phyloP scores from a whole-genome alignment of 2,888 invertebrate species.

The Oligia fasciuncula region DNA sequence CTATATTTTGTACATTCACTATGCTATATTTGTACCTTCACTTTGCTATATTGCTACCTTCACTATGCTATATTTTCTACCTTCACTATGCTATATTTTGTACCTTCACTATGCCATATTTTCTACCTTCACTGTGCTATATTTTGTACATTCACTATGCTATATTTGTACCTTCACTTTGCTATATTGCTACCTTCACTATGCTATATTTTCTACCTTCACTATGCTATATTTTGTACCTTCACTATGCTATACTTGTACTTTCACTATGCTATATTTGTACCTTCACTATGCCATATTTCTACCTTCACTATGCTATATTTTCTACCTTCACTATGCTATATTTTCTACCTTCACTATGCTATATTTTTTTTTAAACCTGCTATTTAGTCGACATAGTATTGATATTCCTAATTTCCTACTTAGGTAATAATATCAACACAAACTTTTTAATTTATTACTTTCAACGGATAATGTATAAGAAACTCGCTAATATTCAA shows the following conservation, averaged over 20 bases:
- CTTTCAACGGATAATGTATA: background rate
- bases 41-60: background rate
- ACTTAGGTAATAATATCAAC: background rate
- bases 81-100: background rate
- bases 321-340: too few species aligned
- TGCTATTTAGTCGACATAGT: background rate
- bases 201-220: too few species aligned
- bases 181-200: background rate
- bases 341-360: too few species aligned
- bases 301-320: background rate
- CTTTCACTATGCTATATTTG: background rate
- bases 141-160: too few species aligned
- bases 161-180: background rate
- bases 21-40: background rate
- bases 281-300: background rate
- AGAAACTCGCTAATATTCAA: constrained; percentile 24
- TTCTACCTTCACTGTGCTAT: background rate
- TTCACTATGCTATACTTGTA: too few species aligned
- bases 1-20: too few species aligned
- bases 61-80: background rate
- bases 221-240: background rate
- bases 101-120: background rate
- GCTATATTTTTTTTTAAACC: too few species aligned
- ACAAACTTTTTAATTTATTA: background rate
- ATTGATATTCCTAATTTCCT: background rate